Evolutionary conservation across 1,140 invertebrate genomes (phyloP), one percentile per base, ranked within the genome.

Genomic region (Drosophila orosa): DNA sequence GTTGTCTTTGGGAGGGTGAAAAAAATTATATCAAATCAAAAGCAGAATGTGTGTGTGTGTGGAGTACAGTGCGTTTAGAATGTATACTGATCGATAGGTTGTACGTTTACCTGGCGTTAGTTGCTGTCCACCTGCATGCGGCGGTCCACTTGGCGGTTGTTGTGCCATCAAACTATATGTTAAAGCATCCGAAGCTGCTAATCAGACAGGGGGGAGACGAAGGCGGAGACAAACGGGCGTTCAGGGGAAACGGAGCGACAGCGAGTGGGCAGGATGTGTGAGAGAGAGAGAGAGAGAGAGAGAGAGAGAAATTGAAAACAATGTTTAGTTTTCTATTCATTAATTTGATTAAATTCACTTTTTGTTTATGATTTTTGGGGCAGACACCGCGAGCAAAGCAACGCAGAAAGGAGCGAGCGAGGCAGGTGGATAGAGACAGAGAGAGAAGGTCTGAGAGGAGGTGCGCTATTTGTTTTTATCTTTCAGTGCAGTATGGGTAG

Each of bases 101-200:
- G 31, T 40, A 40, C 24, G 63, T 77, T 87, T 89, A 89, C 84
- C 84, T 89, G 84, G 48, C 77, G 84, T 87, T 72, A 91, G 50
- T 91, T 91, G 90, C 63, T 89, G 86, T 87, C 90, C 90, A 89
- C 90, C 90, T 69, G 90, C 76, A 81, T 90, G 76, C 73, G 90
- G 83, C 77, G 90, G 74, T 91, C 89, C 89, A 80, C 63, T 91
- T 80, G 89, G 71, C 73, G 89, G 75, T 92, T 91, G 90, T 65
- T 92, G 91, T 78, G 91, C 91, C 91, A 92, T 92, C 89, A 91
- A 91, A 90, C 80, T 90, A 91, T 90, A 91, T 72, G 85, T 91
- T 91, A 90, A 91, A 73, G 82, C 91, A 91, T 92, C 91, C 90
- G 86, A 86, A 90, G 90, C 82, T 87, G 82, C 90, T 91, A 65